Evolutionary conservation across 1,140 invertebrate genomes (phyloP).

Genomic region (Pseudomyrmex pallidus): DNA sequence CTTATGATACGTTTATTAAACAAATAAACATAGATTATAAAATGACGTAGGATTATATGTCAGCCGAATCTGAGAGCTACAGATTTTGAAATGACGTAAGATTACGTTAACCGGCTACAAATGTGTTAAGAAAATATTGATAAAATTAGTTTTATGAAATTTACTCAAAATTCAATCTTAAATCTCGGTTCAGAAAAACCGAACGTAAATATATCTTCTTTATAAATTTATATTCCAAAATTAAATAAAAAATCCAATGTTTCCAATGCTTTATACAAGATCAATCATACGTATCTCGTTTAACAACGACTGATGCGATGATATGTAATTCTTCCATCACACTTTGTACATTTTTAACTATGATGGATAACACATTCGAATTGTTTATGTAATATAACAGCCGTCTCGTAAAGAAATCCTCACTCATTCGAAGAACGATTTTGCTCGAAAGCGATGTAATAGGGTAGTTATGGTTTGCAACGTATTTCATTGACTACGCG

Average conservation of each 20-base stretch:
- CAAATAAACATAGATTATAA: too few species aligned
- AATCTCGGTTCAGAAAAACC: background rate
- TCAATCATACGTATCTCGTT: background rate
- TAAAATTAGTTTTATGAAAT: background rate
- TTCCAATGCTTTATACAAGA: background rate
- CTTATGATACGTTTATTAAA: too few species aligned
- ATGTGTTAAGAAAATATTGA: too few species aligned
- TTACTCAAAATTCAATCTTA: background rate
- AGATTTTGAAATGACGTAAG: too few species aligned
- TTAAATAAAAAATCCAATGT: background rate
- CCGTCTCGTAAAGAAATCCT: slow-evolving; percentile 10
- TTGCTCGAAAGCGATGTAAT: slow-evolving; percentile 33
- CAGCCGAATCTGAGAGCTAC: too few species aligned
- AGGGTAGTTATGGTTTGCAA: slow-evolving; percentile 22
- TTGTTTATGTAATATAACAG: background rate
- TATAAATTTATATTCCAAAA: background rate
- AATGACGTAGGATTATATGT: too few species aligned
- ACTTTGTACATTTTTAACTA: background rate
- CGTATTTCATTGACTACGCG: slow-evolving; percentile 35
- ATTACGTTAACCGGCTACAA: too few species aligned
- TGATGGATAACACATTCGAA: background rate
- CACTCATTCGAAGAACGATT: slow-evolving; percentile 58
- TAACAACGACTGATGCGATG: slow-evolving; percentile 6
- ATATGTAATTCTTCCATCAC: background rate
- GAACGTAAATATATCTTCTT: background rate